These are phyloP conservation scores for Strix uralensis DNA, from an alignment of 2,113 vertebrate genomes.

Conservation along the genomic window DNA sequence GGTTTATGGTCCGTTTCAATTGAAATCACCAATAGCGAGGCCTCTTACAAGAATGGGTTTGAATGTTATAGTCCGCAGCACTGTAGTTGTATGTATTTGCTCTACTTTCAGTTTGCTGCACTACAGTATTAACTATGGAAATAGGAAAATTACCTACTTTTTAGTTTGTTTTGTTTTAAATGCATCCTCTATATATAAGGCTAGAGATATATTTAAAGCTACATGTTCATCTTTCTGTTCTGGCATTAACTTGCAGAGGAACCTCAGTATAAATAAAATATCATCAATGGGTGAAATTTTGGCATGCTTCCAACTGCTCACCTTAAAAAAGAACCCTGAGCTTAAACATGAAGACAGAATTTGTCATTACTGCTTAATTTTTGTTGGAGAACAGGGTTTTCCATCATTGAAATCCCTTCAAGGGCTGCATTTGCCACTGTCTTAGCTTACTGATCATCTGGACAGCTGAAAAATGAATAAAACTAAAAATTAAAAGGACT, in stretches of 20 bases:
- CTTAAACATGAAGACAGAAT: not conserved
- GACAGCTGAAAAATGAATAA: not conserved
- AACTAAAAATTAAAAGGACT: not conserved
- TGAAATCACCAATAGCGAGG: not conserved
- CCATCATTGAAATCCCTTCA: not conserved
- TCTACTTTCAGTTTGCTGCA: not conserved
- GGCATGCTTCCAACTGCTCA: not conserved
- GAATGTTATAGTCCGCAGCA: not conserved
- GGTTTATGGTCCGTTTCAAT: not conserved
- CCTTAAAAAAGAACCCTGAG: not conserved
- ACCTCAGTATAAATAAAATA: not conserved
- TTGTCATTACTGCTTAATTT: not conserved
- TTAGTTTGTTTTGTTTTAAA: not conserved
- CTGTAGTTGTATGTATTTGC: not conserved
- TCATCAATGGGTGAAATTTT: not conserved
- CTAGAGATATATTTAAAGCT: not conserved
- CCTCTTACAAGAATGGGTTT: not conserved
- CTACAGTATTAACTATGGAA: not conserved
- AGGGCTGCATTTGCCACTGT: not conserved
- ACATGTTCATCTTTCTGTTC: not conserved
- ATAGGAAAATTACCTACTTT: not conserved
- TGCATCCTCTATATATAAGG: not conserved
- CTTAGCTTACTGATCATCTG: not conserved
- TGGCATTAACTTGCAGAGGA: not conserved
- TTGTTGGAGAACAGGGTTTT: not conserved